These are phyloP conservation scores for Lasius platythorax DNA, from an alignment of 2,888 invertebrate species.

Conservation along the genomic window DNA sequence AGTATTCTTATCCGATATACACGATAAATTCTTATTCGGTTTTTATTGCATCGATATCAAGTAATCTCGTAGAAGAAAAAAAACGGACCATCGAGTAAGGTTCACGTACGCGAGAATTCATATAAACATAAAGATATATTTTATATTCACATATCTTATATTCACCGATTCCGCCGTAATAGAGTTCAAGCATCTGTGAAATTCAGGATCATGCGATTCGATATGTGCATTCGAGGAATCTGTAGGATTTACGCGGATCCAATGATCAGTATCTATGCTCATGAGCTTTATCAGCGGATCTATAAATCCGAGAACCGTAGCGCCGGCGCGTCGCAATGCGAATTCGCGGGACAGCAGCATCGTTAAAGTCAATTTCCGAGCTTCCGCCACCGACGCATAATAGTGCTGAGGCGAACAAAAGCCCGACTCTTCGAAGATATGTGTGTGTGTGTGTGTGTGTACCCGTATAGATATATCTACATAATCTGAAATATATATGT, in stretches of 20 bases:
- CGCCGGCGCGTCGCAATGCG: constrained; percentile 14
- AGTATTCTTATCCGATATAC: neutral
- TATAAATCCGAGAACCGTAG: constrained; percentile 33
- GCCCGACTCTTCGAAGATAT: neutral
- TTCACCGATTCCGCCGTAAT: neutral
- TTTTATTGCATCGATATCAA: neutral
- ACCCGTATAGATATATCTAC: neutral
- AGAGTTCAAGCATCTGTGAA: neutral
- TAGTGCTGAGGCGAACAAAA: neutral
- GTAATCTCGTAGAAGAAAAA: neutral
- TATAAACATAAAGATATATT: neutral
- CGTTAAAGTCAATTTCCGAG: constrained; percentile 41
- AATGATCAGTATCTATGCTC: neutral
- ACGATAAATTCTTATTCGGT: neutral
- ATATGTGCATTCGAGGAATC: neutral
- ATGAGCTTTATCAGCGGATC: constrained; percentile 34
- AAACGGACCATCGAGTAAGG: neutral
- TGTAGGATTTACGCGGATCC: neutral
- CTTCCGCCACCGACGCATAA: constrained; percentile 23
- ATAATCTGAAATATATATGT: neutral
- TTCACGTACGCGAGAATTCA: neutral
- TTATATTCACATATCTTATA: neutral
- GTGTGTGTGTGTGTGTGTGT: neutral
- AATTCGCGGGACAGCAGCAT: constrained; percentile 46
- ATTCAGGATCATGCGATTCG: neutral